These are phyloP conservation scores for Archips crataeganus DNA, from an alignment of 2,888 invertebrate genomes.

Conservation along the genomic window DNA sequence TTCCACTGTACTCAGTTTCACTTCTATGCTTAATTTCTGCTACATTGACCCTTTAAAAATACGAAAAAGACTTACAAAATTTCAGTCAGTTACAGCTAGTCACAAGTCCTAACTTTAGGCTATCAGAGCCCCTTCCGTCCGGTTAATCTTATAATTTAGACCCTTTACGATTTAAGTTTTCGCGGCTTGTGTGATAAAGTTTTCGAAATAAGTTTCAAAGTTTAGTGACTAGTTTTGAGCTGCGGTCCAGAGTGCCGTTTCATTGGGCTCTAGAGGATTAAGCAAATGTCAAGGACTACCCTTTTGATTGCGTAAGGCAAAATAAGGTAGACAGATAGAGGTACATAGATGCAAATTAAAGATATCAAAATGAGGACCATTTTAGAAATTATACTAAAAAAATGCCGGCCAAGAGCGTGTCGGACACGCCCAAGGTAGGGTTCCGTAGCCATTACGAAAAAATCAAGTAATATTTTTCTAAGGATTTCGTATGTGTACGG, in stretches of 20 bases:
- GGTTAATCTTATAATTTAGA: conserved; percentile 20
- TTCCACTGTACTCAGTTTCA: no score
- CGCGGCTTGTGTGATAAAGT: conserved; percentile 16
- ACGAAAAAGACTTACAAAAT: background rate
- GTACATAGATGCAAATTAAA: no score
- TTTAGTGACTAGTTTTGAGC: conserved; percentile 20
- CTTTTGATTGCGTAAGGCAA: background rate
- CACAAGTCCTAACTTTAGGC: background rate
- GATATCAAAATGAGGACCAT: no score
- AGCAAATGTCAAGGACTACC: background rate
- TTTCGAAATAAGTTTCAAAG: conserved; percentile 27
- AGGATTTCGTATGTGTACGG: no score
- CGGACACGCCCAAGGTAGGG: no score
- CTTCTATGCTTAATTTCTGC: background rate
- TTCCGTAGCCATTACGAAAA: no score
- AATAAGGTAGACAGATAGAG: no score
- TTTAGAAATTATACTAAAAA: no score
- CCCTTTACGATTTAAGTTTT: conserved; percentile 24
- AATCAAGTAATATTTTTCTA: no score
- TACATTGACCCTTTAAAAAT: background rate
- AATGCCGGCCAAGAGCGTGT: no score
- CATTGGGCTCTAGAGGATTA: conserved; percentile 7
- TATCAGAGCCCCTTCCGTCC: background rate
- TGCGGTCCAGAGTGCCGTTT: conserved; percentile 2
- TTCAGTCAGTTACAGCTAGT: background rate